Evolutionary conservation across 2,113 vertebrate genomes (phyloP).

Genomic region (Sterna hirundo): DNA sequence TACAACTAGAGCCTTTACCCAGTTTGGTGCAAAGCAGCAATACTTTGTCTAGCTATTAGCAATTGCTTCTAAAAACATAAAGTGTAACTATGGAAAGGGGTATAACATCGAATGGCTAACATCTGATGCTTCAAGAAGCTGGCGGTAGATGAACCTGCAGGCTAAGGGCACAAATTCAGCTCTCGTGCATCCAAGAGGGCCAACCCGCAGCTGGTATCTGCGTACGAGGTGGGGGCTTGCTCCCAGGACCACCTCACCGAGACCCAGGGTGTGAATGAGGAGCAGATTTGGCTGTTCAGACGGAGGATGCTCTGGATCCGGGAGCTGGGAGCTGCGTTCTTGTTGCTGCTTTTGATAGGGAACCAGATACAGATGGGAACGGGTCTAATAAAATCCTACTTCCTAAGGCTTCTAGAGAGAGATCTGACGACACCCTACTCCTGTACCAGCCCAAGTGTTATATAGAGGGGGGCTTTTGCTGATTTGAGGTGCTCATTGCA

Average conservation of each 20-base stretch:
- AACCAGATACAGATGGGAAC: not conserved
- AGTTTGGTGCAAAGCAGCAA: slow-evolving; percentile 22
- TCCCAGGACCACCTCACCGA: not conserved
- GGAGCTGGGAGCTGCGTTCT: not conserved
- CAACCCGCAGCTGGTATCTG: not conserved
- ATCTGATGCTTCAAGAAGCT: not conserved
- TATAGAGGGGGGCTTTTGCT: not conserved
- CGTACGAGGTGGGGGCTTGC: not conserved
- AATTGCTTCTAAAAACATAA: not conserved
- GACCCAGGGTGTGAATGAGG: rapidly evolving
- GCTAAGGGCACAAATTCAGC: not conserved
- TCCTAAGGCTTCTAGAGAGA: not conserved
- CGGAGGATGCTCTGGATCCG: not conserved
- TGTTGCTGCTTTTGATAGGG: not conserved
- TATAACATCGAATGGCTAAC: not conserved
- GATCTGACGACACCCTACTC: not conserved
- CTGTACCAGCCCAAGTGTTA: not conserved
- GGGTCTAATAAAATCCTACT: not conserved
- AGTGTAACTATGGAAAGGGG: not conserved
- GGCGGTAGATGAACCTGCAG: not conserved
- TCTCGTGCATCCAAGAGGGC: not conserved
- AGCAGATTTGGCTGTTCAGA: not conserved
- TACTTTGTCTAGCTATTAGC: not conserved
- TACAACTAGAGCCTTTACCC: slow-evolving; percentile 21
- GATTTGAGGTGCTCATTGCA: not conserved